Conservation (phyloP, 2,888 invertebrate species). For the Nineta flava region DNA sequence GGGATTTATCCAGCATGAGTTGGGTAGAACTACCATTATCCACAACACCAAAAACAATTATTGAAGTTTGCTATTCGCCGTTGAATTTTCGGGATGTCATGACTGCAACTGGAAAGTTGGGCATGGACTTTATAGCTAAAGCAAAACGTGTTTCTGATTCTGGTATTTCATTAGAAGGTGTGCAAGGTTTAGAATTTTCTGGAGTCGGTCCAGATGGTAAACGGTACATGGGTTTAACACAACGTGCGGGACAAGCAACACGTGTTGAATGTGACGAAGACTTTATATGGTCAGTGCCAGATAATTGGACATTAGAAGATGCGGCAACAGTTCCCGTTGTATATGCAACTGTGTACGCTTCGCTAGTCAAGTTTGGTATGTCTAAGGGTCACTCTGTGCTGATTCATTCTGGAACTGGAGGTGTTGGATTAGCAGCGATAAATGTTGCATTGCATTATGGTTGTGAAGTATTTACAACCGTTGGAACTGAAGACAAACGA, state of each 20-base stretch:
- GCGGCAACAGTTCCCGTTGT: conserved; percentile 64
- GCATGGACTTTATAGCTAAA: conserved; percentile 52
- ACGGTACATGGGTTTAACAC: conserved; percentile 49
- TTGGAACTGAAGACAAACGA: conserved; percentile 32
- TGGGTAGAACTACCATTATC: conserved; percentile 62
- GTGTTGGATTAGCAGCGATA: conserved; percentile 62
- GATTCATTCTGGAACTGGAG: conserved; percentile 45
- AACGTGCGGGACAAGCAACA: conserved; percentile 40
- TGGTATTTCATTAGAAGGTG: conserved; percentile 45
- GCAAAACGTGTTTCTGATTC: conserved; percentile 35
- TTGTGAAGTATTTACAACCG: conserved; percentile 46
- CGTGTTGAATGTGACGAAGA: conserved; percentile 37
- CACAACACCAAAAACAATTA: conserved; percentile 33
- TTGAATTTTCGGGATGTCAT: conserved; percentile 92
- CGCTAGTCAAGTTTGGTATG: conserved; percentile 5
- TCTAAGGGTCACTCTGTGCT: conserved; percentile 22
- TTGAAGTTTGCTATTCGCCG: conserved; percentile 54
- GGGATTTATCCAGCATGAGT: conserved; percentile 64
- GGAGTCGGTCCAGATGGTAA: conserved; percentile 38
- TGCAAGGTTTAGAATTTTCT: conserved; percentile 52
- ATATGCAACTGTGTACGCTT: conserved; percentile 34
- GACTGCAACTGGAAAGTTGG: conserved; percentile 81
- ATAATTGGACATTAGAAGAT: conserved; percentile 54
- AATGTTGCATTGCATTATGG: conserved; percentile 43
- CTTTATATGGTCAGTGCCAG: conserved; percentile 48